Percentiles rank a stretch among this genome's conserved stretches.
phyloP scores from a whole-genome alignment of 2,888 invertebrate genomes.

The Agonopterix heracliana region DNA sequence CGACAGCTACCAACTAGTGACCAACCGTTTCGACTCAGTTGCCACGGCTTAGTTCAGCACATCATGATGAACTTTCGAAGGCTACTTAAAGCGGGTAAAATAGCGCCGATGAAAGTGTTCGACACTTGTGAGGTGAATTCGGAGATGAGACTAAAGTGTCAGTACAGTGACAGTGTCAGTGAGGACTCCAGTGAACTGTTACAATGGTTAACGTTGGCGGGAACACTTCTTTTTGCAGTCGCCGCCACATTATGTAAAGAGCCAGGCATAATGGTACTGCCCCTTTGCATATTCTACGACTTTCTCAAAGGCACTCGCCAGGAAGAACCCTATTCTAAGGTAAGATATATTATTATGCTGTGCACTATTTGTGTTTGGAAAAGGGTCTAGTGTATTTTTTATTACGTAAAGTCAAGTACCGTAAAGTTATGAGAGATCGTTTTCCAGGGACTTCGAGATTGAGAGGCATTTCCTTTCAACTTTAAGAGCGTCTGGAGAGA shows the following conservation, averaged over 20 bases:
- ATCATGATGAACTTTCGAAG: conserved; percentile 63
- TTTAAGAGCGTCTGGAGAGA: conserved; percentile 29
- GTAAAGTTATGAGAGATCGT: conserved; percentile 32
- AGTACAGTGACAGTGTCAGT: conserved; percentile 60
- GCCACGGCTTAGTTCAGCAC: conserved; percentile 61
- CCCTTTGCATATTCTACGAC: conserved; percentile 93
- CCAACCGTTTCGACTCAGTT: conserved; percentile 58
- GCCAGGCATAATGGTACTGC: conserved; percentile 94
- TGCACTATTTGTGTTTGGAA: conserved; percentile 8
- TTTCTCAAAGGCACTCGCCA: conserved; percentile 77
- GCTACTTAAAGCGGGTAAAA: conserved; percentile 56
- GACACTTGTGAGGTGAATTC: conserved; percentile 50
- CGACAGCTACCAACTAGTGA: conserved; percentile 42
- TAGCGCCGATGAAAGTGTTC: conserved; percentile 55
- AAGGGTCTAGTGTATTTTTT: conserved; percentile 20
- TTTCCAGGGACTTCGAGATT: conserved; percentile 26
- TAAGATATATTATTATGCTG: conserved; percentile 35
- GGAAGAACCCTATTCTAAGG: conserved; percentile 74
- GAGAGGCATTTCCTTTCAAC: conserved; percentile 31
- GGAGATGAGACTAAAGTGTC: conserved; percentile 54
- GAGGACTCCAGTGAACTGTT: conserved; percentile 61
- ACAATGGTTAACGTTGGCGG: conserved; percentile 76
- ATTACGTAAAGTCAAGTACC: conserved; percentile 30
- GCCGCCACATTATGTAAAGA: conserved; percentile 96
- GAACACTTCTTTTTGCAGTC: conserved; percentile 80